These are phyloP conservation scores for Oligia strigilis DNA, from an alignment of 2,888 invertebrate species.

Conservation along the genomic window DNA sequence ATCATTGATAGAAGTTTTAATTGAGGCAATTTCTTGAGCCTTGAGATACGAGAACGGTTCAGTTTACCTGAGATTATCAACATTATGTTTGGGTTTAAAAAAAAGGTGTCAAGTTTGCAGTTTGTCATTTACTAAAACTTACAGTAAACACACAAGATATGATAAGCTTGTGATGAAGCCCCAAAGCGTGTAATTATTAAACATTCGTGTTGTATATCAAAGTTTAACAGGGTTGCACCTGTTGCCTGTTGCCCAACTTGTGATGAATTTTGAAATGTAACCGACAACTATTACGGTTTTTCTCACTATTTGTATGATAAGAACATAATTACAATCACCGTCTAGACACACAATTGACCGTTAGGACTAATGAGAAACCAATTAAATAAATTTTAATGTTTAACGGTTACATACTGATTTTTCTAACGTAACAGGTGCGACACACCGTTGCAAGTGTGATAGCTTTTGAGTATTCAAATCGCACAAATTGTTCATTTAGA, in stretches of 20 bases:
- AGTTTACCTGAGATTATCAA: neutral
- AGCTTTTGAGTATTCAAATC: neutral
- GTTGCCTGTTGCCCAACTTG: slow-evolving; percentile 54
- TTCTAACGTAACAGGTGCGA: slow-evolving; percentile 56
- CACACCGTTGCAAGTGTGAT: slow-evolving; percentile 26
- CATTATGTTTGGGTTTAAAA: neutral
- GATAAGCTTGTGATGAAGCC: neutral
- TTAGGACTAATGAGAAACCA: neutral
- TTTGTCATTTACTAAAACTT: neutral
- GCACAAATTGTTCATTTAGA: neutral
- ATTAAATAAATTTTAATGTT: neutral
- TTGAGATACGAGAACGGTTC: neutral
- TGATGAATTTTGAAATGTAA: slow-evolving; percentile 67
- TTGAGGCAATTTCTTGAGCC: neutral
- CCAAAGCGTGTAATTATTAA: neutral
- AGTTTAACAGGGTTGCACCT: slow-evolving; percentile 43
- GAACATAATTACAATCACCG: neutral
- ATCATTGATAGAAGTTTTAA: neutral
- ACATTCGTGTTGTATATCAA: neutral
- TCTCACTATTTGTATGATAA: neutral
- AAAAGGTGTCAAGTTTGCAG: neutral
- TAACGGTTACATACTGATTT: slow-evolving; percentile 47
- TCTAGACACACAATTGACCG: neutral
- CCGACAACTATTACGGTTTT: slow-evolving; percentile 54
- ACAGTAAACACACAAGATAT: neutral